Evolutionary conservation across 2,797 vertebrate genomes (phyloP).

Genomic region (Parotocinclus haroldoi): DNA sequence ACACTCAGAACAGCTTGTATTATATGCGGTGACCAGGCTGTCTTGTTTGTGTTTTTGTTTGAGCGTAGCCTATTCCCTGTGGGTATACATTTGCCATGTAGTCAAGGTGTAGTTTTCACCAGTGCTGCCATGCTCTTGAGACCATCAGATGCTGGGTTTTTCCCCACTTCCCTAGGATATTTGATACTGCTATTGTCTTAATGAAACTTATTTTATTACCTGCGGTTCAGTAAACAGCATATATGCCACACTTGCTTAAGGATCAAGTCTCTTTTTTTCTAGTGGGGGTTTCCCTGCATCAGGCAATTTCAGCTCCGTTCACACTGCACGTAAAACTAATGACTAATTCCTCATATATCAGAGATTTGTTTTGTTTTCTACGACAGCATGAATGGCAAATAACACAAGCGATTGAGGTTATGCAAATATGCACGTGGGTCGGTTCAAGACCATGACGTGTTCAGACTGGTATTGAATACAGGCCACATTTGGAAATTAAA

Average conservation of each 20-base stretch:
- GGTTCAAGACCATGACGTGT: no score
- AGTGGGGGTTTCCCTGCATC: no score
- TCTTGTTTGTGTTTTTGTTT: constrained; percentile 38
- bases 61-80: constrained; percentile 9
- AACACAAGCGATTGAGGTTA: no score
- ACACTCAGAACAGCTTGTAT: no score
- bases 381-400: no score
- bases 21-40: constrained; percentile 1
- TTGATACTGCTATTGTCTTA: constrained; percentile 28
- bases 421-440: no score
- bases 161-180: constrained; percentile 22
- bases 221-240: constrained; percentile 9
- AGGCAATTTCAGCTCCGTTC: not conserved
- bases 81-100: not conserved
- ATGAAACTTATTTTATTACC: constrained; percentile 20
- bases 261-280: constrained; percentile 1
- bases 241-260: not conserved
- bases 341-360: no score
- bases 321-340: no score
- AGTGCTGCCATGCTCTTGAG: constrained; percentile 17
- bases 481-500: no score
- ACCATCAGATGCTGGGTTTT: constrained; percentile 35
- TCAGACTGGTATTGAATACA: no score
- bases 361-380: no score
- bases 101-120: constrained; percentile 2